Evolutionary conservation across 2,797 vertebrate genomes (phyloP).

Genomic region (Phrynocephalus guinanensis): DNA sequence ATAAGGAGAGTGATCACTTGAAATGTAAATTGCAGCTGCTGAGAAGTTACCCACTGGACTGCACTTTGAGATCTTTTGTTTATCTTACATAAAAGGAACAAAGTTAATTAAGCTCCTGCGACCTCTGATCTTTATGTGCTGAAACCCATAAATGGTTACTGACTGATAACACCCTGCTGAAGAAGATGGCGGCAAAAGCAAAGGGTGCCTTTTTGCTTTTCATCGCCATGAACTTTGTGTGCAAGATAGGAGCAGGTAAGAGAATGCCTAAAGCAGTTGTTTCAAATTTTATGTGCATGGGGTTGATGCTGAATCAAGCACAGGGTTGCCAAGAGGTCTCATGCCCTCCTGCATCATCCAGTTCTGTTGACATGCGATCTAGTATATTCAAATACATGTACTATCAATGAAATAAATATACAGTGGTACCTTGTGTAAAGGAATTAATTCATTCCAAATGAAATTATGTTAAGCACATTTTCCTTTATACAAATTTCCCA

Average conservation of each 20-base stretch:
- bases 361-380: too few relatives aligned
- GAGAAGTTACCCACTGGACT: background rate
- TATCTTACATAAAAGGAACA: conserved; percentile 7
- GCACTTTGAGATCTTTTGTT: background rate
- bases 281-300: too few relatives aligned
- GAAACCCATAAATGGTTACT: conserved; percentile 4
- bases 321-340: background rate
- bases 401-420: background rate
- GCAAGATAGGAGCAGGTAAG: accelerated
- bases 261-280: accelerated
- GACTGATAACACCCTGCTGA: background rate
- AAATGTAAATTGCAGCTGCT: background rate
- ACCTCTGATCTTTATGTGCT: conserved; percentile 15
- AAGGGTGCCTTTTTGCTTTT: background rate
- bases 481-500: too few relatives aligned
- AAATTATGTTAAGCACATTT: too few relatives aligned
- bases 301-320: background rate
- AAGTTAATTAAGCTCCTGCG: background rate
- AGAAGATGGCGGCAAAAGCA: background rate
- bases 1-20: background rate
- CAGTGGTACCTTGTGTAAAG: too few relatives aligned
- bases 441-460: too few relatives aligned
- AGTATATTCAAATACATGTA: background rate
- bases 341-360: background rate
- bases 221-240: background rate